phyloP scores from a whole-genome alignment of 2,113 vertebrate genomes.

The Phasianus colchicus region DNA sequence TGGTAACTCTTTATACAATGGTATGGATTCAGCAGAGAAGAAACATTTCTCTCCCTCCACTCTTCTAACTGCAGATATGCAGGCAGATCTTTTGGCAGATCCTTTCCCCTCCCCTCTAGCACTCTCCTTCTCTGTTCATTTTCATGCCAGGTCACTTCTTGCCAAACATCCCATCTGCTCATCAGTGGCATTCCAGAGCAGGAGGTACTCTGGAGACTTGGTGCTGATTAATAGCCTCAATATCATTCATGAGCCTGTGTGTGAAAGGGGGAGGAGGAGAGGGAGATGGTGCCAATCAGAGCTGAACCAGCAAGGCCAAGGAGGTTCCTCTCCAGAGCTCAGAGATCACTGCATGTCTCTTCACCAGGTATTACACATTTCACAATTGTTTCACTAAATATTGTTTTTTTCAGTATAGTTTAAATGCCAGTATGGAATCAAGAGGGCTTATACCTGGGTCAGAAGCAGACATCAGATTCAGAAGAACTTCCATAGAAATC shows the following conservation, averaged over 20 bases:
- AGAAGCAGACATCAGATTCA: background rate
- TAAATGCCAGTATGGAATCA: background rate
- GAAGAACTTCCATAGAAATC: background rate
- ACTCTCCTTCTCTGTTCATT: constrained; percentile 57
- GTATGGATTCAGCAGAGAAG: background rate
- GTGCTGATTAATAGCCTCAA: constrained; percentile 50
- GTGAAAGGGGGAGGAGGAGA: background rate
- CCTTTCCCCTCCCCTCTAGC: background rate
- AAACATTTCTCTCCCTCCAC: background rate
- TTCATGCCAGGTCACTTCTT: constrained; percentile 64
- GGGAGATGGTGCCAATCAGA: background rate
- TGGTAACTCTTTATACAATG: background rate
- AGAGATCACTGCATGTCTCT: background rate
- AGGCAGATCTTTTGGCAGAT: background rate
- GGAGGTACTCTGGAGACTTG: constrained; percentile 47
- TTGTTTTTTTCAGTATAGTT: background rate
- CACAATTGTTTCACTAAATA: background rate
- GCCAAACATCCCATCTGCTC: constrained; percentile 74
- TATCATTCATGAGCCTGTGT: constrained; percentile 10
- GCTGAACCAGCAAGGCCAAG: background rate
- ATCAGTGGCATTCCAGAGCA: constrained; percentile 67
- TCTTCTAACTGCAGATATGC: constrained; percentile 12
- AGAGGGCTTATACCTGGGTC: background rate
- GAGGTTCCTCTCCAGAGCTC: background rate
- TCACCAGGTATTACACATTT: background rate